Evolutionary conservation across 2,797 vertebrate species (phyloP).

Genomic region (Vipera latastei): DNA sequence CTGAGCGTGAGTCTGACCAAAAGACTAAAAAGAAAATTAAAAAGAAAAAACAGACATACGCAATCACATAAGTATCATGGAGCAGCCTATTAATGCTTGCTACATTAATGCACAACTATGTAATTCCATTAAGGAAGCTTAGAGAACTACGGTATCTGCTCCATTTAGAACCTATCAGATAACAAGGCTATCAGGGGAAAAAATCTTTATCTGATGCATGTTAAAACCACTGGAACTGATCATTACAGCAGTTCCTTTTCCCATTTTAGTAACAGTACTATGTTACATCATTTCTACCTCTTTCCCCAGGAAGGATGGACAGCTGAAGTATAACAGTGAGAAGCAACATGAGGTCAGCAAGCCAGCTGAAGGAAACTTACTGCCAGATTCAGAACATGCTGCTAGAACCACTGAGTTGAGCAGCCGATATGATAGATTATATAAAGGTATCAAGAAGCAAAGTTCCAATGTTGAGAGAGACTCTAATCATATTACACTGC

Average conservation of each 20-base stretch:
- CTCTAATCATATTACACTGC: background rate
- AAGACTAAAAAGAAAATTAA: background rate
- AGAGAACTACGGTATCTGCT: background rate
- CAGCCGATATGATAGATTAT: background rate
- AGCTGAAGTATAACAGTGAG: background rate
- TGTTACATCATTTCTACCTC: background rate
- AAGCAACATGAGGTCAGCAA: slow-evolving; percentile 2
- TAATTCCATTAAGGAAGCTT: slow-evolving; percentile 19
- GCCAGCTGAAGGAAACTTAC: background rate
- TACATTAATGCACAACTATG: background rate
- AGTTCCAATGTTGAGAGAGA: background rate
- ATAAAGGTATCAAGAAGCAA: background rate
- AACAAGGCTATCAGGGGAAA: slow-evolving; percentile 3
- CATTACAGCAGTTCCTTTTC: background rate
- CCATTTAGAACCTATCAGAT: slow-evolving; percentile 33
- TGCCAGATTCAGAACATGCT: fast-evolving
- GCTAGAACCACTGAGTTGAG: background rate
- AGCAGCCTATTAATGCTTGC: slow-evolving; percentile 15
- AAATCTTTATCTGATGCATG: slow-evolving; percentile 29
- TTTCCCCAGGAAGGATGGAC: fast-evolving
- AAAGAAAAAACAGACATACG: fast-evolving
- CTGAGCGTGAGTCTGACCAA: background rate
- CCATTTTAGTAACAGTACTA: background rate
- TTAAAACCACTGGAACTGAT: background rate
- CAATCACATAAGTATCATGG: background rate